Evolutionary conservation across 2,888 invertebrate genomes (phyloP), one percentile per base, ranked within the genome.

Genomic region (Ommatoiulus sabulosus): DNA sequence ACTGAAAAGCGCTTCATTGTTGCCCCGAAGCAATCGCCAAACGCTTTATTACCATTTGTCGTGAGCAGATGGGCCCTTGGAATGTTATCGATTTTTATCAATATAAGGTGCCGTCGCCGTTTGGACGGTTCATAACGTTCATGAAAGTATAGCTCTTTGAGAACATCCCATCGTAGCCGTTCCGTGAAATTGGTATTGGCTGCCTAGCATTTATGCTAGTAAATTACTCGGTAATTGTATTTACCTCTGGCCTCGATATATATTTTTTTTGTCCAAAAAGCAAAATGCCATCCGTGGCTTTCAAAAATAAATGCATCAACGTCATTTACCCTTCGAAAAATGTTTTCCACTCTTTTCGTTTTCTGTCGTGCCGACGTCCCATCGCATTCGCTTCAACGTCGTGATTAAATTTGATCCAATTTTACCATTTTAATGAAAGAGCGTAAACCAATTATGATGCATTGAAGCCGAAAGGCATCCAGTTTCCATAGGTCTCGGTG

Each of bases 401-500:
- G 72, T 72, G 72, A 72, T 72, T 24, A 72, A 72, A 72, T 72
- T 72, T 72, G 72, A 72, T 72, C 72, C 72, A 72, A 72, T 72
- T 72, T 72, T 72, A 24, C 72, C 72, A 72, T 72, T 72, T 72
- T 72, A 72, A 72, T 72, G 72, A 72, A 72, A 72, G 72, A 20
- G 72, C 72, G 72, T 72, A 72, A 72, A 72, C 72, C 72, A 72
- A 72, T 72, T 72, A 72, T 72, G 8, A 72, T 72, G 72, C 24
- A 72, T 20, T 72, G 72, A 48, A 72, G 72, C 72, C 72, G 72
- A 72, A 72, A 72, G 72, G 24, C n/a, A 72, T 7, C 72, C 24
- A 10, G 72, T n/a, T 72, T 72, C n/a, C 72, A 72, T n/a, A 3
- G 24, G 24, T 24, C 72, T 24, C 10, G 72, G 24, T 72, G 72